Evolutionary conservation across 1,140 invertebrate genomes (phyloP), one percentile per base, ranked within the genome.

Genomic region (Drosophila littoralis): DNA sequence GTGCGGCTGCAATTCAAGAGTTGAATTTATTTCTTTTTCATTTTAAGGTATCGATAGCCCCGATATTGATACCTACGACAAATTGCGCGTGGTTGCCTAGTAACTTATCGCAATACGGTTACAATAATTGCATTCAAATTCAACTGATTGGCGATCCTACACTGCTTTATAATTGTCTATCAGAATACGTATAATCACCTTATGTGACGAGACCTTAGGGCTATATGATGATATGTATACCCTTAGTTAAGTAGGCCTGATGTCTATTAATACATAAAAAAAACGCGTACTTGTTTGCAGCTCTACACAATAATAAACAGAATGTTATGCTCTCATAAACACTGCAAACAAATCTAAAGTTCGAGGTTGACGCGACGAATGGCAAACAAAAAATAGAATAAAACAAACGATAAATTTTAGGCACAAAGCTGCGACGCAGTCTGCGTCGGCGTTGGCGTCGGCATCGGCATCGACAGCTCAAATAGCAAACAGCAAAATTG

Each of bases 321-420:
- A 72, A 80, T 72, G 84, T 89, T 89, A 80, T 89, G 84, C 84
- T 89, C 84, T 89, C 84, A 89, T 89, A 89, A 89, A 67, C 84
- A 84, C 70, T 89, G 84, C 84, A 89, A 89, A 77, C 80, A 81
- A 89, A 89, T 89, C 84, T 89, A 89, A 89, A 89, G 84, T 89
- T 89, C 84, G 84, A 89, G 84, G 84, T 81, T 89, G 77, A 55
- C 69, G 81, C 80, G 83, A 89, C 83, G 83, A 82, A 73, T 64
- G 61, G 40, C 61, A 81, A 63, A 38, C 33, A 50, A 64, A 61
- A 60, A 58, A 68, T 28, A 42, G 22, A 55, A 54, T 8, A 43
- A 64, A 74, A 54, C 50, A 72, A 77, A 50, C 79, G 68, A 86
- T 86, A 83, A 79, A 86, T 82, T 86, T 86, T 86, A 86, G 83